These are phyloP conservation scores for Meriones psammophilus DNA, from an alignment of 2,797 vertebrate species.

Conservation along the genomic window DNA sequence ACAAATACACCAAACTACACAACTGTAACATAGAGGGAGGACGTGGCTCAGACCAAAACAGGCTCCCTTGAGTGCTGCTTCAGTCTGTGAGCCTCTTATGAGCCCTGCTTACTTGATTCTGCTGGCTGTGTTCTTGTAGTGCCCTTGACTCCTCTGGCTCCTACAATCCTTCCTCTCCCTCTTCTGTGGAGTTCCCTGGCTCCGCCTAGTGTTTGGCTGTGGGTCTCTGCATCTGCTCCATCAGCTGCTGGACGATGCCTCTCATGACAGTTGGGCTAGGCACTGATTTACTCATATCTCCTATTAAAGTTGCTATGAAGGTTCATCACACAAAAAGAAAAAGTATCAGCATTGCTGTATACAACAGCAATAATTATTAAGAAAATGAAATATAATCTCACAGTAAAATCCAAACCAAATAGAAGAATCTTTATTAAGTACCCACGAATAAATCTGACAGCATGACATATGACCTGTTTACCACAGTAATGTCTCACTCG, in stretches of 20 bases:
- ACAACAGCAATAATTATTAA: background rate
- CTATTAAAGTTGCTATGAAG: background rate
- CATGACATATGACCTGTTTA: background rate
- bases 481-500: conserved; percentile 21
- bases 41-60: background rate
- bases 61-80: background rate
- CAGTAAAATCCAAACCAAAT: background rate
- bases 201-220: background rate
- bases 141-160: background rate
- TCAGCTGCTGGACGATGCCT: background rate
- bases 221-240: background rate
- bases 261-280: background rate
- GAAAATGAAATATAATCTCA: conserved; percentile 4
- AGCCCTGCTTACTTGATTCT: background rate
- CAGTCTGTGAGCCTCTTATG: background rate
- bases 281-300: background rate
- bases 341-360: background rate
- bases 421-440: background rate
- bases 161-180: background rate
- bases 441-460: background rate
- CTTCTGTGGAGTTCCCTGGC: background rate
- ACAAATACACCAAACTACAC: background rate
- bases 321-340: background rate
- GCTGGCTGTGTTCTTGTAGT: background rate
- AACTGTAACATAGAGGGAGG: background rate